phyloP scores from a whole-genome alignment of 2,888 invertebrate genomes.

The Adineta ricciae region DNA sequence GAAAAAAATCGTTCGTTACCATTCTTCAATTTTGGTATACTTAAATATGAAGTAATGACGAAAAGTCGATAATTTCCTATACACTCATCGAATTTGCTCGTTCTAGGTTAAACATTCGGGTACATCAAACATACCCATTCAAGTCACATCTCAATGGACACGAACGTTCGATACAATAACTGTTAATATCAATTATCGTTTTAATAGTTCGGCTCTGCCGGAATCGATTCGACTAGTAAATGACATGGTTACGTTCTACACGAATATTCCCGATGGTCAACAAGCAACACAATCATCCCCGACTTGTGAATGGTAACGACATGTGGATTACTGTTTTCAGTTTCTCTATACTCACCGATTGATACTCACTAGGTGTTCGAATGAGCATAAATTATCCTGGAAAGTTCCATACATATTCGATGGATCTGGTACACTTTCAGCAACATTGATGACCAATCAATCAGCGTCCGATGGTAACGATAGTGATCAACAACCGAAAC shows the following conservation, averaged over 20 bases:
- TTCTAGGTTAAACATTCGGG: background rate
- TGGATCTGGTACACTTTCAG: background rate
- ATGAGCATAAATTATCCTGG: conserved; percentile 13
- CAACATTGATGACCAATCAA: background rate
- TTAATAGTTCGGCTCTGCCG: background rate
- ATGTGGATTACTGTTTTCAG: no score
- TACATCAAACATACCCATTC: background rate
- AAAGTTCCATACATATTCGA: background rate
- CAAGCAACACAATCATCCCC: background rate
- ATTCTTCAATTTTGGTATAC: background rate
- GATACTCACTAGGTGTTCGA: background rate
- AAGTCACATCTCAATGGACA: conserved; percentile 16
- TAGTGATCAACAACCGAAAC: background rate
- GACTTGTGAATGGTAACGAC: background rate
- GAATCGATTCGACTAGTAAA: background rate
- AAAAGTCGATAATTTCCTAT: no score
- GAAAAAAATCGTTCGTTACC: background rate
- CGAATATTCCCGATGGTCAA: background rate
- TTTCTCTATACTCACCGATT: background rate
- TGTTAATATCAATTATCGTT: conserved; percentile 1
- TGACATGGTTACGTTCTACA: background rate
- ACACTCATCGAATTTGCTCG: background rate
- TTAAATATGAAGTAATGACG: background rate
- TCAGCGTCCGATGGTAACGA: background rate
- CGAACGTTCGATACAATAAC: background rate